Evolutionary conservation across 2,888 invertebrate species (phyloP), one percentile per base, ranked within the genome.

Genomic region (Agrochola macilenta): DNA sequence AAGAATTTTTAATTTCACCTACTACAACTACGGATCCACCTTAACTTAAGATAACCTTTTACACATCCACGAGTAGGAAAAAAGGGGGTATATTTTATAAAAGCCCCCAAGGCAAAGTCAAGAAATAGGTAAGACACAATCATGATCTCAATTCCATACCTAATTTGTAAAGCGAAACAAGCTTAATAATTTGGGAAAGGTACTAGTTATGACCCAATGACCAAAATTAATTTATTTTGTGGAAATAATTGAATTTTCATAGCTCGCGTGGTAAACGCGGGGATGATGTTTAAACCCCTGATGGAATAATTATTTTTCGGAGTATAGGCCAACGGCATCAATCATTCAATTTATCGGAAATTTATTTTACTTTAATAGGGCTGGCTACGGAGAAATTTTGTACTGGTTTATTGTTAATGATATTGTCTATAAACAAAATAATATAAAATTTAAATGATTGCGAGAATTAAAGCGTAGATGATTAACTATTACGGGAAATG

Each of bases 181-280:
- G n/a, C 0, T 60, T 54, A 35, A 35, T n/a, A 14, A 46, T 49
- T 74, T 17, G 0, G 57, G 5, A 43, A 9, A 39, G 4, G 49
- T 8, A 65, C 26, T 65, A 54, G 39, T 30, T 49, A 63, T 43
- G 30, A 64, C 9, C 20, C 30, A 54, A 26, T 69, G 43, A 23
- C n/a, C 39, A 61, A 74, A 30, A 80, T 70, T 70, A 30, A 80
- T 74, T 68, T 26, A 39, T 63, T 71, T 74, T 71, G 46, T 26
- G 52, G 54, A 35, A 63, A 71, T 80, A 63, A 84, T 54, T 63
- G 58, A 63, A 79, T 74, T 68, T 70, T 74, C 66, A 74, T 71
- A 68, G 58, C 70, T 66, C n/a, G 26, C 58, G 80, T 63, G 58
- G 43, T 69, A 58, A 69, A 69, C 60, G 39, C 12, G 14, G 39